Evolutionary conservation across 2,888 invertebrate genomes (phyloP), one percentile per base, ranked within the genome.

Genomic region (Mechanitis mazaeus): DNA sequence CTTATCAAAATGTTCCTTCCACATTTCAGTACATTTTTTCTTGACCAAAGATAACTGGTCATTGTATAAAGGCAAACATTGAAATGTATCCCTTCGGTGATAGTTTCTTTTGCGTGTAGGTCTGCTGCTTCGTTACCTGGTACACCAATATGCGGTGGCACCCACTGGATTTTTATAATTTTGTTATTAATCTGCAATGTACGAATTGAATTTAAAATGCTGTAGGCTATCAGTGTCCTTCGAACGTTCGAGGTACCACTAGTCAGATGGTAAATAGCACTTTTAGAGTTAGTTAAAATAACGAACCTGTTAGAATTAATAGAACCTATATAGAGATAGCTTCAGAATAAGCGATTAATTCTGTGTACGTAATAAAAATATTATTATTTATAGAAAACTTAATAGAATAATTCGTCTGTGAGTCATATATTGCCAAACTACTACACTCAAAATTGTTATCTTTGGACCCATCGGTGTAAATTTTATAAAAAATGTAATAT

Each of bases 221-320:
- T 7, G 45, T 64, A 69, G 50, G 69, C 67, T 56, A 66, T 64
- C 60, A 66, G 65, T 50, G 56, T 33, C 28, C 67, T 65, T 67
- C 65, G 56, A 45, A 33, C 47, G 9, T 35, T 42, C 56, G 65
- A 66, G 66, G 64, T 53, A 55, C 63, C 65, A 12, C 67, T 64
- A 67, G 64, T 65, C 54, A 66, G 46, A 55, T 64, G 63, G 56
- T 63, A 64, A 11, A 68, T 56, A 4, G 64, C 59, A 47, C 66
- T 64, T 59, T 60, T 64, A 45, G 64, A 66, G 31, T 66, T 66
- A 7, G 63, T 64, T 7, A 66, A 55, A 33, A 68, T 61, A 4
- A 68, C 64, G 47, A 66, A 64, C 12, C 56, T 59, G 28, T 63
- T 58, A 46, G 55, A 58, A 35, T 58, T 46, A 9, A 56, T 45